phyloP scores from a whole-genome alignment of 2,888 invertebrate genomes.

The Chymomyza caudatula region DNA sequence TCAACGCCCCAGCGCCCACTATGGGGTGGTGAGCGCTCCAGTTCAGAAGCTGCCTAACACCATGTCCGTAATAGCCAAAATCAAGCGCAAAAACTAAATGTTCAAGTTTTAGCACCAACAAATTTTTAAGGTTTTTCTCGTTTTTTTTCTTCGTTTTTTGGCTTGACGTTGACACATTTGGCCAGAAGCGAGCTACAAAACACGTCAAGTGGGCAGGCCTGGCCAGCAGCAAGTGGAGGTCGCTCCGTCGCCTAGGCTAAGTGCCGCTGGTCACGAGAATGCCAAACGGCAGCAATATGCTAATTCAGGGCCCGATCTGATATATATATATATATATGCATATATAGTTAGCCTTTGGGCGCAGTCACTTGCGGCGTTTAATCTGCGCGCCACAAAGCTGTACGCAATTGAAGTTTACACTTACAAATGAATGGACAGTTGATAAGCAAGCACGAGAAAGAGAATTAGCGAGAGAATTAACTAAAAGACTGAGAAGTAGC shows the following conservation, averaged over 20 bases:
- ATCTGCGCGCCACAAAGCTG: slow-evolving; percentile 38
- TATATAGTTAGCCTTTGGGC: background rate
- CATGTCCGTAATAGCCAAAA: slow-evolving; percentile 9
- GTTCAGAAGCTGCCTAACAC: too few relatives aligned
- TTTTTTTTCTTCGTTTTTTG: background rate
- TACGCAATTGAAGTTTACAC: slow-evolving; percentile 63
- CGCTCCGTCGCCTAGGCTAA: slow-evolving; percentile 30
- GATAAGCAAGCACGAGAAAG: slow-evolving; percentile 6
- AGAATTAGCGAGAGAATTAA: background rate
- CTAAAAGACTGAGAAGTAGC: background rate
- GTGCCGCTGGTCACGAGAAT: slow-evolving; percentile 63
- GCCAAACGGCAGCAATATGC: slow-evolving; percentile 44
- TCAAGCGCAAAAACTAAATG: slow-evolving; percentile 60
- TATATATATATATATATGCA: slow-evolving; percentile 1
- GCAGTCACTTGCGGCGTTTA: slow-evolving; percentile 28
- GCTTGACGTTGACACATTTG: slow-evolving; percentile 53
- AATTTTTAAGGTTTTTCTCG: slow-evolving; percentile 19
- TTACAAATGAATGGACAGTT: background rate
- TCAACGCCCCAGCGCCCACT: slow-evolving; percentile 59
- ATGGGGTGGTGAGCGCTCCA: too few relatives aligned
- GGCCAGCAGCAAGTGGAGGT: slow-evolving; percentile 6
- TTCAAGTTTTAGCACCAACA: slow-evolving; percentile 53
- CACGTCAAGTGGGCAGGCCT: slow-evolving; percentile 2
- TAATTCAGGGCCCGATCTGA: slow-evolving; percentile 40
- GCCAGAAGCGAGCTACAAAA: slow-evolving; percentile 5